Evolutionary conservation across 2,797 vertebrate genomes (phyloP), one percentile per base, ranked within the genome.

Genomic region (Thalassophryne amazonica): DNA sequence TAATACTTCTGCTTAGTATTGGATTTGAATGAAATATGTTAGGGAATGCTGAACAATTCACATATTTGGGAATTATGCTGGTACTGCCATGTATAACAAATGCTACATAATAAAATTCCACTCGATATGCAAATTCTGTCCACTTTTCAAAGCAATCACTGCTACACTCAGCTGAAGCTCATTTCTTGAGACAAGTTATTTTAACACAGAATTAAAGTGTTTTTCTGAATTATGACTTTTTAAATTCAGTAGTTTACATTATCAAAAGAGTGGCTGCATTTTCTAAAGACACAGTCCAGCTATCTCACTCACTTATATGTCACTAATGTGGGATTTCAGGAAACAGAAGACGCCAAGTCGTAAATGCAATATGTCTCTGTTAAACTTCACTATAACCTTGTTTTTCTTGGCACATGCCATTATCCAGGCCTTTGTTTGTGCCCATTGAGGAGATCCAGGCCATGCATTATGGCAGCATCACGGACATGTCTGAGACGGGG

Each of bases 71-170:
- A n/a, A n/a, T n/a, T n/a, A n/a, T n/a, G n/a, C n/a, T n/a, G n/a
- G n/a, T n/a, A n/a, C n/a, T n/a, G n/a, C n/a, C n/a, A n/a, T n/a
- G n/a, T 3, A 20, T 19, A 19, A 20, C 60, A 54, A 54, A 65
- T 22, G 46, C 34, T 33, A 40, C 30, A 40, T 63, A 78, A 78
- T 60, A 60, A 55, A 73, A 62, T 63, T 73, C 51, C 76, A 77
- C 78, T 84, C 73, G 78, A 59, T 66, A 82, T 83, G 78, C 57
- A 69, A 77, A 80, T 83, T 3, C 8, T 7, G 37, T 24, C 9
- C 28, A 56, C 19, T 69, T 75, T 73, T 62, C 52, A 61, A 69
- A 45, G 57, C 55, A 66, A 57, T 64, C 60, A 60, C 42, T 49
- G 29, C 55, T 20, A 35, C 7, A 7, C 41, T 61, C 55, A 43